These are phyloP conservation scores for Pantherophis alleghaniensis DNA, from an alignment of 2,797 vertebrate genomes.

Conservation along the genomic window DNA sequence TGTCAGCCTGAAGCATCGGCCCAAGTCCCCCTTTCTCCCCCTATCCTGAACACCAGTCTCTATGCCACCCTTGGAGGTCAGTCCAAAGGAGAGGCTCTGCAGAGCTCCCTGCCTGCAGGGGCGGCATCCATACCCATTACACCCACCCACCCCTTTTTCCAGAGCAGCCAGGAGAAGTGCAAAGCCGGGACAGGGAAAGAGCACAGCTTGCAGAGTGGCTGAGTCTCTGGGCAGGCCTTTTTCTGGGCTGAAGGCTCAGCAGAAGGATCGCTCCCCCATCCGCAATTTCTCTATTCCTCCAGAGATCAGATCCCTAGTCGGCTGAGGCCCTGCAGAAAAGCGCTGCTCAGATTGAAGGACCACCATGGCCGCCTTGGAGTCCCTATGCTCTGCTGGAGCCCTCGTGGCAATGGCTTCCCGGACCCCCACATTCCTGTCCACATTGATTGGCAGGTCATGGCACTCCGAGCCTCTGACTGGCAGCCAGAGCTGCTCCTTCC, in stretches of 20 bases:
- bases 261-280: neutral
- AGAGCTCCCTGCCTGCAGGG: neutral
- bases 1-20: too few species aligned
- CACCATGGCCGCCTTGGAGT: constrained; percentile 29
- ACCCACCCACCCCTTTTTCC: neutral
- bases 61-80: neutral
- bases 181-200: neutral
- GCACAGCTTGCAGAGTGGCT: neutral
- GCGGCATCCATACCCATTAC: neutral
- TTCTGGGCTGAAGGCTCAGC: neutral
- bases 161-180: neutral
- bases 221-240: neutral
- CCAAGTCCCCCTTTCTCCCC: neutral
- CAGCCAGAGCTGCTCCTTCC: constrained; percentile 78
- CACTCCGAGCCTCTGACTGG: constrained; percentile 78
- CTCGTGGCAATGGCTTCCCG: constrained; percentile 73
- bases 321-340: constrained; percentile 3
- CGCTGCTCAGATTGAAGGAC: neutral
- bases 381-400: constrained; percentile 68
- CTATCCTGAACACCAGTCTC: neutral
- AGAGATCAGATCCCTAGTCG: neutral
- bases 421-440: constrained; percentile 78
- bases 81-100: neutral
- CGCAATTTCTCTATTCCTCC: neutral
- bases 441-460: constrained; percentile 83